phyloP scores from a whole-genome alignment of 2,113 vertebrate genomes.

The Vulpes ferrilata region DNA sequence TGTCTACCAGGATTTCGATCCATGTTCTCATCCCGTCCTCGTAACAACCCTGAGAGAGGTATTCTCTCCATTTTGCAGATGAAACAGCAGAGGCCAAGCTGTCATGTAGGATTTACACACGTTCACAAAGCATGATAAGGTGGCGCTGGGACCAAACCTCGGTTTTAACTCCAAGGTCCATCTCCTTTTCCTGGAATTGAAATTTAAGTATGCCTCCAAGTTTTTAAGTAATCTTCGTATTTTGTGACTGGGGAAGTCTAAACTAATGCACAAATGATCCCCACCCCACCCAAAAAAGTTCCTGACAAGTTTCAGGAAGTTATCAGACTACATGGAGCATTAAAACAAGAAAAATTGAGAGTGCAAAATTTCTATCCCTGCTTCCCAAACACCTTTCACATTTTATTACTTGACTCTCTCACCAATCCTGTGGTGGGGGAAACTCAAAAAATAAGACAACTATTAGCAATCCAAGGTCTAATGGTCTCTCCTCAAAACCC shows the following conservation, averaged over 20 bases:
- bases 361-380: background rate
- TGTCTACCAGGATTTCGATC: too few relatives aligned
- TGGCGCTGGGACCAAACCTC: background rate
- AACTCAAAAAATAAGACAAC: background rate
- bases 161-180: background rate
- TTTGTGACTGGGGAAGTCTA: background rate
- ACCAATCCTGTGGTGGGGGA: background rate
- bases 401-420: background rate
- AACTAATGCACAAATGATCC: background rate
- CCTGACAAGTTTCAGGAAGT: background rate
- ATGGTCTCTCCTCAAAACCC: background rate
- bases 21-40: background rate
- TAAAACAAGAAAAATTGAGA: background rate
- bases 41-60: background rate
- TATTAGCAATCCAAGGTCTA: background rate
- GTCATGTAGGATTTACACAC: background rate
- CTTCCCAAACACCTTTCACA: background rate
- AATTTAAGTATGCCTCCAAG: slow-evolving; percentile 21
- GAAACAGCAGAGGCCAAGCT: background rate
- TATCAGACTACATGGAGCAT: background rate
- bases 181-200: background rate
- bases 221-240: background rate
- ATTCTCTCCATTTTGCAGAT: background rate
- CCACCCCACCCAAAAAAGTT: background rate
- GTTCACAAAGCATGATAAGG: background rate